Evolutionary conservation across 1,140 invertebrate species (phyloP).

Genomic region (Mya arenaria): DNA sequence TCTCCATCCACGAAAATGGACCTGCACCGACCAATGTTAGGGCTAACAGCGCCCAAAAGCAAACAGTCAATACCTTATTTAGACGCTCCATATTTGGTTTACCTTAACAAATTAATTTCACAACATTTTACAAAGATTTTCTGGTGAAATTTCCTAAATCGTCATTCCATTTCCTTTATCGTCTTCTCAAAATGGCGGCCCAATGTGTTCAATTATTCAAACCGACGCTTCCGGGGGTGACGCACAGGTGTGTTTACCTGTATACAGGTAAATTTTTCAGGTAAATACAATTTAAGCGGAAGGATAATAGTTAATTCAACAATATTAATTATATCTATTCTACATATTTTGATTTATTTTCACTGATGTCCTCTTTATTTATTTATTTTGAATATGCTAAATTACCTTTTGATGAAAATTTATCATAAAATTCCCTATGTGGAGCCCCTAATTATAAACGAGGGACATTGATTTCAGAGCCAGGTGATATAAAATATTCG

Average conservation of each 20-base stretch:
- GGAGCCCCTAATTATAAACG: neutral
- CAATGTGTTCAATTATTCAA: constrained; percentile 53
- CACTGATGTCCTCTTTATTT: neutral
- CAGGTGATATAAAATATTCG: too few relatives aligned
- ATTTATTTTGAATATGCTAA: neutral
- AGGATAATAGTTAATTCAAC: neutral
- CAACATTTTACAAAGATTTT: neutral
- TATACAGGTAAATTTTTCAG: constrained; percentile 20
- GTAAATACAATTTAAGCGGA: neutral
- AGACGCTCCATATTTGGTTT: constrained; percentile 10
- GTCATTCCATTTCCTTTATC: constrained; percentile 28
- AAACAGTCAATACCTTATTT: constrained; percentile 5
- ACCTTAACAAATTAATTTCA: constrained; percentile 21
- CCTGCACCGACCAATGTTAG: constrained; percentile 44
- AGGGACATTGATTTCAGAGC: neutral
- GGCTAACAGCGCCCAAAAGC: constrained; percentile 36
- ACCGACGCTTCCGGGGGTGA: constrained; percentile 38
- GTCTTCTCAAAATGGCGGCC: constrained; percentile 49
- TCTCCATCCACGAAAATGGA: constrained; percentile 51
- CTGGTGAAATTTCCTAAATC: neutral
- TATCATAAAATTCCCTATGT: neutral
- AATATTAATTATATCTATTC: neutral
- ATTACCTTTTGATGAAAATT: neutral
- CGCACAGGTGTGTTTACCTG: constrained; percentile 13
- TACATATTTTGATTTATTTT: neutral